Evolutionary conservation across 2,797 vertebrate genomes (phyloP).

Genomic region (Odontamblyopus lacepedii): DNA sequence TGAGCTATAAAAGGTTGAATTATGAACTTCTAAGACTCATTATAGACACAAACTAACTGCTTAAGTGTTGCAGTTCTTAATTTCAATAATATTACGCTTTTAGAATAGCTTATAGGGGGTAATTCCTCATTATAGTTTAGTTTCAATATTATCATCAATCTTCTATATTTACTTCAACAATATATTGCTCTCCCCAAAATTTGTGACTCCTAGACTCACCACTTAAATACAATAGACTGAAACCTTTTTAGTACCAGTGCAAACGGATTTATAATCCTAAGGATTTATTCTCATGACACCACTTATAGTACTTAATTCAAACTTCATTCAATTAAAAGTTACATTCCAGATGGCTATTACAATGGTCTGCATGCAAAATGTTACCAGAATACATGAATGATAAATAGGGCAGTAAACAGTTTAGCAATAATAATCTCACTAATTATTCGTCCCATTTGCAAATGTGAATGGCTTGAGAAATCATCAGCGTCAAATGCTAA

Average conservation of each 20-base stretch:
- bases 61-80: no score
- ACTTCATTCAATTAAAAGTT: neutral
- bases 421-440: constrained; percentile 3
- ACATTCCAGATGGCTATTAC: constrained; percentile 4
- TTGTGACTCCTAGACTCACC: neutral
- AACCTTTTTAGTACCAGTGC: no score
- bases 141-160: neutral
- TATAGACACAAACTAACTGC: no score
- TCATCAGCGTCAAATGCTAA: neutral
- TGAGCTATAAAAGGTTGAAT: no score
- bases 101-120: no score
- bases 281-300: neutral
- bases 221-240: neutral
- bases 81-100: no score
- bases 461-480: constrained; percentile 5
- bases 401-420: neutral
- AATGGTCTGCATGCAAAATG: neutral
- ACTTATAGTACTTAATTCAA: neutral
- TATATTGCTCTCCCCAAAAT: no score
- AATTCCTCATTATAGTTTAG: no score
- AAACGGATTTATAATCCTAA: no score
- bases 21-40: no score
- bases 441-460: constrained; percentile 8
- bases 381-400: constrained; percentile 9
- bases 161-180: no score